phyloP scores from a whole-genome alignment of 2,113 vertebrate genomes.

The Motacilla alba region DNA sequence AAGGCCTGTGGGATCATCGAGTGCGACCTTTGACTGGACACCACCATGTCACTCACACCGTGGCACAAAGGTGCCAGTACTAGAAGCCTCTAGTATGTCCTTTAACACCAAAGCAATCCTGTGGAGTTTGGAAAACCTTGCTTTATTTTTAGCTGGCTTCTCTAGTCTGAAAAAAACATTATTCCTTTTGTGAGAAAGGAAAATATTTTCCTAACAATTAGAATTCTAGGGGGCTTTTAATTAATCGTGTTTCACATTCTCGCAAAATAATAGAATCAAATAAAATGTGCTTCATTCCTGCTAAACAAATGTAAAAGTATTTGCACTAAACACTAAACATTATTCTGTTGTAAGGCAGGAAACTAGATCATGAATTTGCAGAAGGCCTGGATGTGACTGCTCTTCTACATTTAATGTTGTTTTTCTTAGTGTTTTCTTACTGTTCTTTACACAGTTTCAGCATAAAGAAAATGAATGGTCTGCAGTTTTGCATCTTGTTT shows the following conservation, averaged over 20 bases:
- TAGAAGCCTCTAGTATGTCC: background rate
- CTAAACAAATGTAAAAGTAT: background rate
- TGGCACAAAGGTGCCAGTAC: background rate
- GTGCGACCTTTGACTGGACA: background rate
- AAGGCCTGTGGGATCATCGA: background rate
- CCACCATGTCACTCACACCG: no score
- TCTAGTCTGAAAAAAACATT: background rate
- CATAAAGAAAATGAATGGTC: background rate
- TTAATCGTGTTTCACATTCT: background rate
- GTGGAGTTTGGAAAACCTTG: background rate
- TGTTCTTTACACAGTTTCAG: background rate
- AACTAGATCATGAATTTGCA: background rate
- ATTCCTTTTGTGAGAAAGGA: background rate
- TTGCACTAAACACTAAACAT: background rate
- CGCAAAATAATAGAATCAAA: background rate
- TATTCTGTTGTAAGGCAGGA: background rate
- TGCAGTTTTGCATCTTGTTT: background rate
- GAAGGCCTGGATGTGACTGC: background rate
- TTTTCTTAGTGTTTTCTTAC: background rate
- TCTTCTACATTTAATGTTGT: background rate
- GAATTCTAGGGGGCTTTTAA: background rate
- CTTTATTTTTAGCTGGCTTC: background rate
- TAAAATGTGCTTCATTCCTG: background rate
- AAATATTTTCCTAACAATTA: background rate
- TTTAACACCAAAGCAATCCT: background rate